Conservation (phyloP, 2,113 vertebrate species). For the Pseudolaguvia tuberculata region DNA sequence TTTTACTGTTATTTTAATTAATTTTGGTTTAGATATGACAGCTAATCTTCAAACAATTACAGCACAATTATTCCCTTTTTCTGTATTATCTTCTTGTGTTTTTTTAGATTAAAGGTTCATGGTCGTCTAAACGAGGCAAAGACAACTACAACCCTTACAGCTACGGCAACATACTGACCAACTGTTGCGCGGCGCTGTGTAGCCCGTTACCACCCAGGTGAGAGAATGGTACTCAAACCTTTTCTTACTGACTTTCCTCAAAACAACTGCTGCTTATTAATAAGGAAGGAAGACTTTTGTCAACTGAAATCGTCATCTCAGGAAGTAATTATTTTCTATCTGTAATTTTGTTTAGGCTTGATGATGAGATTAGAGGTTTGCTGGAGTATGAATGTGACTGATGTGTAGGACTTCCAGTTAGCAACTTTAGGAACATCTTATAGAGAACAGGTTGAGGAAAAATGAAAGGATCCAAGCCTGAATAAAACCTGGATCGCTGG, state of each 20-base stretch:
- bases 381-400: slow-evolving; percentile 10
- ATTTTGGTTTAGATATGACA: no score
- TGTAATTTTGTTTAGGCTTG: slow-evolving; percentile 22
- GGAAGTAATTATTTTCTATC: slow-evolving; percentile 35
- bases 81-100: not conserved
- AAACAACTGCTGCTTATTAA: not conserved
- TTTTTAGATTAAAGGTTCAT: slow-evolving; percentile 91
- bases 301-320: slow-evolving; percentile 44
- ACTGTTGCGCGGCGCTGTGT: slow-evolving; percentile 88
- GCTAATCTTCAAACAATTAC: no score
- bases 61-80: no score
- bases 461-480: no score
- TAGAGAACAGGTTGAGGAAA: no score
- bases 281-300: slow-evolving; percentile 4
- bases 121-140: slow-evolving; percentile 92
- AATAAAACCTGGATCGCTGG: no score
- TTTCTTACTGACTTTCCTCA: not conserved
- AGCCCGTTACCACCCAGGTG: slow-evolving; percentile 90
- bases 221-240: slow-evolving; percentile 23
- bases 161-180: slow-evolving; percentile 85
- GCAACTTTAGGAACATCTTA: no score
- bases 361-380: slow-evolving; percentile 39
- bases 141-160: slow-evolving; percentile 94
- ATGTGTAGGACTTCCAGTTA: no score
- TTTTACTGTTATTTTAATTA: no score